phyloP scores from a whole-genome alignment of 1,140 invertebrate species.

The Sinella curviseta region DNA sequence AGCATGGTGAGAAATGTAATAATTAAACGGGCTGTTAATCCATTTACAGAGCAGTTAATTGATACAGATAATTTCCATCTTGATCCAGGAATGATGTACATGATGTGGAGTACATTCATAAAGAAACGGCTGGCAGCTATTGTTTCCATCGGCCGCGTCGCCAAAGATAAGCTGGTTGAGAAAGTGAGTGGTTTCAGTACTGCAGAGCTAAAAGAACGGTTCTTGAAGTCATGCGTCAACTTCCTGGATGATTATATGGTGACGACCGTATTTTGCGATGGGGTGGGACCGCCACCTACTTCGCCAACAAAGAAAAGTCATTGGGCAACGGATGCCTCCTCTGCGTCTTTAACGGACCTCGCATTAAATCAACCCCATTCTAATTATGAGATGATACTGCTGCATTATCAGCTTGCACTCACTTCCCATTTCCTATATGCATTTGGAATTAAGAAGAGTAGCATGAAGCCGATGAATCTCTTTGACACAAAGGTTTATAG shows the following conservation, averaged over 20 bases:
- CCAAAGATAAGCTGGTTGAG: slow-evolving; percentile 74
- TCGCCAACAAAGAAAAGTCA: slow-evolving; percentile 53
- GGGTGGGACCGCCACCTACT: slow-evolving; percentile 35
- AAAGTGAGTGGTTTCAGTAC: slow-evolving; percentile 77
- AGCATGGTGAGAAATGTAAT: slow-evolving; percentile 60
- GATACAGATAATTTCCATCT: slow-evolving; percentile 17
- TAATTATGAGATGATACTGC: slow-evolving; percentile 72
- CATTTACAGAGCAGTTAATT: no score
- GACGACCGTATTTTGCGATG: slow-evolving; percentile 55
- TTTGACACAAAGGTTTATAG: slow-evolving; percentile 75
- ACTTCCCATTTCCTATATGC: slow-evolving; percentile 75
- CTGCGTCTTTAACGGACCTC: slow-evolving; percentile 68
- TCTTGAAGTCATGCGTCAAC: slow-evolving; percentile 67
- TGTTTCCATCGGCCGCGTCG: slow-evolving; percentile 76
- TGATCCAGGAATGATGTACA: slow-evolving; percentile 68
- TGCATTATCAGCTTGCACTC: slow-evolving; percentile 75
- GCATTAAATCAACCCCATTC: slow-evolving; percentile 72
- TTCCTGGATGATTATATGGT: slow-evolving; percentile 77
- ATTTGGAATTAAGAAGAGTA: slow-evolving; percentile 73
- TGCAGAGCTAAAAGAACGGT: slow-evolving; percentile 75
- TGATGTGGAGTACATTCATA: slow-evolving; percentile 73
- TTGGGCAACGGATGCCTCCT: slow-evolving; percentile 55
- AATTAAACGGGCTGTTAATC: neutral
- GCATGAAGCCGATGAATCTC: slow-evolving; percentile 68
- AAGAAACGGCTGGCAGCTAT: slow-evolving; percentile 37